Conservation (phyloP, 1,140 invertebrate species). For the Spodoptera litura region DNA sequence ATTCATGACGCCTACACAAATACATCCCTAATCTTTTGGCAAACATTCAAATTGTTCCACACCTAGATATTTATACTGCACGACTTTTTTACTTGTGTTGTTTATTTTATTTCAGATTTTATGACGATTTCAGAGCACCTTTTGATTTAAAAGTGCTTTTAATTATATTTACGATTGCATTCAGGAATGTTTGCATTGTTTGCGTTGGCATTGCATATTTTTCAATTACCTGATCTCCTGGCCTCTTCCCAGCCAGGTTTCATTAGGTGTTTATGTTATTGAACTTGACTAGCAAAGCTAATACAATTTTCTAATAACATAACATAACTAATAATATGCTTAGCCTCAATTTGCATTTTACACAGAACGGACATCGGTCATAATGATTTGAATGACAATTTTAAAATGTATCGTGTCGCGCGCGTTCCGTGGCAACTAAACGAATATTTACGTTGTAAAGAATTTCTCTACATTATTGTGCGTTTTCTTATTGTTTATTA, state of each 20-base stretch:
- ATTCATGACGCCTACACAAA: constrained; percentile 67
- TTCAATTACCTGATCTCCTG: too few relatives aligned
- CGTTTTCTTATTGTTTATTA: constrained; percentile 57
- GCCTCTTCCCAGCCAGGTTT: too few relatives aligned
- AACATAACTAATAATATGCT: too few relatives aligned
- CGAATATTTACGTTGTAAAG: constrained; percentile 49
- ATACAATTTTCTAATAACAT: too few relatives aligned
- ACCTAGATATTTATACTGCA: constrained; percentile 60
- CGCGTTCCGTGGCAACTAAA: constrained; percentile 52
- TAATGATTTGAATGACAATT: background rate
- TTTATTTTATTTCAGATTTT: too few relatives aligned
- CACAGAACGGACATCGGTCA: background rate
- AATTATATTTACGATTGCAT: too few relatives aligned
- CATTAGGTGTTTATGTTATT: too few relatives aligned
- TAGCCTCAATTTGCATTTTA: background rate
- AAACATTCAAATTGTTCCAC: constrained; percentile 65
- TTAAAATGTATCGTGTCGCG: constrained; percentile 43
- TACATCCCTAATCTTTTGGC: constrained; percentile 73
- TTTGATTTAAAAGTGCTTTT: too few relatives aligned
- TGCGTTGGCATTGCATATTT: too few relatives aligned
- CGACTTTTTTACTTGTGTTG: constrained; percentile 44
- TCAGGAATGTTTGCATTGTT: too few relatives aligned
- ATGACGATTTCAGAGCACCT: too few relatives aligned
- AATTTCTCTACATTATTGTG: constrained; percentile 58
- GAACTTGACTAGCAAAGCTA: too few relatives aligned